Conservation (phyloP, 2,113 vertebrate genomes). For the Nyctibius bracteatus region DNA sequence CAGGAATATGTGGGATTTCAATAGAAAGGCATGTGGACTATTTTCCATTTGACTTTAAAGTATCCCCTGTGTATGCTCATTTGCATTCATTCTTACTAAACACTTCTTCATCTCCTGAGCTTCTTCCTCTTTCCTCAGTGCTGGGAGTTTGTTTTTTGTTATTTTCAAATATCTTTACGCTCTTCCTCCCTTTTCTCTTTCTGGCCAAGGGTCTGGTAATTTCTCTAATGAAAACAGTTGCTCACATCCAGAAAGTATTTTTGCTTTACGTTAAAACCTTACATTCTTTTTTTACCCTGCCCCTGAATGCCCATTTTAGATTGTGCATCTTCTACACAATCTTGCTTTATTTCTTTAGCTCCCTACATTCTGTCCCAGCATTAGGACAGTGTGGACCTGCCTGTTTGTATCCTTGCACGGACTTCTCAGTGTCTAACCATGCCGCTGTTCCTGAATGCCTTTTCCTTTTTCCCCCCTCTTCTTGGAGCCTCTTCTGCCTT, state of each 20-base stretch:
- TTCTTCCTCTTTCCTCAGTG: background rate
- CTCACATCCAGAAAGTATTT: background rate
- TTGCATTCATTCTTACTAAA: background rate
- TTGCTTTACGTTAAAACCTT: background rate
- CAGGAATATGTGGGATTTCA: background rate
- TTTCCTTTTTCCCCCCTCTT: fast-evolving
- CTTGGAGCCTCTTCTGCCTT: background rate
- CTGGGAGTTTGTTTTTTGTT: background rate
- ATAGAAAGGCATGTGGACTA: background rate
- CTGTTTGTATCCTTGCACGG: background rate
- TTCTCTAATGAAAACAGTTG: background rate
- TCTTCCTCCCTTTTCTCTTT: background rate
- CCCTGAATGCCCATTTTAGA: background rate
- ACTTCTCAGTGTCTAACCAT: background rate
- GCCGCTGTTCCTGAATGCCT: background rate
- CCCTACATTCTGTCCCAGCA: background rate
- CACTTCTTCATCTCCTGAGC: background rate
- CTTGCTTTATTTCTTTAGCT: background rate
- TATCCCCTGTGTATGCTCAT: background rate
- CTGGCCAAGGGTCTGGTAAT: background rate
- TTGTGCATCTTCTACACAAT: background rate
- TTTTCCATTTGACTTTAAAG: background rate
- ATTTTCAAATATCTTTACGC: background rate
- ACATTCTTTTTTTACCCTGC: background rate
- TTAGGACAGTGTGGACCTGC: background rate